Percentiles rank a stretch among this genome's conserved stretches.
These are phyloP conservation scores for Leucophenga maculata DNA, from an alignment of 2,888 invertebrate genomes.

Conservation along the genomic window DNA sequence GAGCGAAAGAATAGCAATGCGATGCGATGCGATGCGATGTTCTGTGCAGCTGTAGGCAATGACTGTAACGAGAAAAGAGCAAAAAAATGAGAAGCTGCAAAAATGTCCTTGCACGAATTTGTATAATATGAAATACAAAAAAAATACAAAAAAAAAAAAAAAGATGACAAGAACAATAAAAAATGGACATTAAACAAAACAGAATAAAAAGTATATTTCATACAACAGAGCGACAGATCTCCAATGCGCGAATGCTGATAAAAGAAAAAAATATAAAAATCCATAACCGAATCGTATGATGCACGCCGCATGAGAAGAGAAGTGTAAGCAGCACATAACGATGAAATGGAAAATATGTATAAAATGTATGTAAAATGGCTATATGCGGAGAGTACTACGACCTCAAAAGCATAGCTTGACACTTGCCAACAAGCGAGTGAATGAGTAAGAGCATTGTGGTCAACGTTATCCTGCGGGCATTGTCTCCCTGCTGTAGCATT, in stretches of 20 bases:
- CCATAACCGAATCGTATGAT: conserved; percentile 39
- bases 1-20: neutral
- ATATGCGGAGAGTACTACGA: conserved; percentile 37
- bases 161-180: conserved; percentile 22
- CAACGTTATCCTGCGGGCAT: conserved; percentile 43
- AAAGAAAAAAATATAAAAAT: conserved; percentile 20
- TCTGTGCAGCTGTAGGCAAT: conserved; percentile 25
- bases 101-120: conserved; percentile 40
- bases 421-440: conserved; percentile 35
- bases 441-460: conserved; percentile 34
- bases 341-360: conserved; percentile 1
- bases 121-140: conserved; percentile 21
- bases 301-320: conserved; percentile 11
- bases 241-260: no score
- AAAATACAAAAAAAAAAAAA: conserved; percentile 10
- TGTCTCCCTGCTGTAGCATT: conserved; percentile 2
- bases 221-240: conserved; percentile 2
- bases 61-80: no score
- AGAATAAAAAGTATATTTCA: conserved; percentile 15
- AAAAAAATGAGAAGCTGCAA: conserved; percentile 4
- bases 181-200: conserved; percentile 6
- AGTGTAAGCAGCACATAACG: conserved; percentile 14
- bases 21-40: neutral
- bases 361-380: conserved; percentile 6
- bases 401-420: conserved; percentile 40